Evolutionary conservation across 2,113 vertebrate species (phyloP), one percentile per base, ranked within the genome.

Genomic region (Cryptoleucopteryx plumbea): DNA sequence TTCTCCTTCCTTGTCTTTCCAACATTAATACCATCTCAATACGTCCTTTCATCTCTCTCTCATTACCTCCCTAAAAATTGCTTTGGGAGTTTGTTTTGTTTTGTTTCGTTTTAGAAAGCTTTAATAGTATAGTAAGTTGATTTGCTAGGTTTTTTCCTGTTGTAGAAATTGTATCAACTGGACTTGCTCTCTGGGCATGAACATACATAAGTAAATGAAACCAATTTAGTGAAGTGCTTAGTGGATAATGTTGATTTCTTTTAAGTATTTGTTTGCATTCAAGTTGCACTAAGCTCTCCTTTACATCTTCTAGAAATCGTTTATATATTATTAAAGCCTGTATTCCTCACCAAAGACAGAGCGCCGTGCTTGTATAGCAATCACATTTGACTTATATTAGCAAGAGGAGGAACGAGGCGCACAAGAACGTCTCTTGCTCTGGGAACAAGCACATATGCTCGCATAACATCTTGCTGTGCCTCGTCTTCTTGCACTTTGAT

Each of bases 331-430:
- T 74, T 82, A 77, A 87, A 61, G 26, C 43, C 61, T 79, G 45
- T 32, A 56, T 96, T 90, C 43, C 21, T 3, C 2, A 3, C 16
- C 87, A 11, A 68, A 80, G 65, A 82, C 31, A 23, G 40, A 67
- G 7, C 4, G 3, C 42, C 0, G 0, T 61, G 68, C 56, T 80
- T 81, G 16, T 32, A 11, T 4, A 70, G 42, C 3, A 3, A n/a
- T 75, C 65, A 43, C 11, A 7, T 86, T 72, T 92, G 43, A 70
- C 42, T 81, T 68, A 25, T 34, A 40, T 36, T 25, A 77, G 9
- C 27, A 31, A 61, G 45, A 59, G 65, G 61, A 90, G 56, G 55
- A 82, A 26, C 0, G 0, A 80, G 55, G 23, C 7, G 2, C 61
- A 50, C n/a, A 58, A 20, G 32, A 66, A 12, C 6, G 0, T 42